Evolutionary conservation across 53 echinoderm and acorn worm genomes (phyloP).

Genomic region (Antedon mediterranea): DNA sequence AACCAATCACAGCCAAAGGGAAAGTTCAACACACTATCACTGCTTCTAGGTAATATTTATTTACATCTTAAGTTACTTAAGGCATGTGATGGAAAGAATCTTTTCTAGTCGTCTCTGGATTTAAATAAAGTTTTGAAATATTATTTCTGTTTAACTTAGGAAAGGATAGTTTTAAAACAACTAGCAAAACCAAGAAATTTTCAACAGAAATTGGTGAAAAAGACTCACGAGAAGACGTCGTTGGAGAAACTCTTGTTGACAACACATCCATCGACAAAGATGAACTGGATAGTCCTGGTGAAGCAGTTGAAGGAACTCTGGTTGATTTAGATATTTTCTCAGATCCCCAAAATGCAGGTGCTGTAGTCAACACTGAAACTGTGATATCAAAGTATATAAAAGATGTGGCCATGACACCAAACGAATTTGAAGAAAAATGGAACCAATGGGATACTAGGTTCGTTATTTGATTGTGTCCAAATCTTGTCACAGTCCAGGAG

Average conservation of each 20-base stretch:
- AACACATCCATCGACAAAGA: background rate
- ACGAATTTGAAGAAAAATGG: constrained; percentile 73
- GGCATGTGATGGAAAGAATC: no score
- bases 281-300: background rate
- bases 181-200: no score
- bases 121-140: no score
- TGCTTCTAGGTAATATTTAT: background rate
- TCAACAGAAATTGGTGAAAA: no score
- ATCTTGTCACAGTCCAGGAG: background rate
- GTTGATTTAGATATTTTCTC: background rate
- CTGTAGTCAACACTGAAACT: background rate
- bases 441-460: constrained; percentile 32
- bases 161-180: no score
- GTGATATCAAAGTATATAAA: background rate
- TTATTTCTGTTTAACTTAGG: no score
- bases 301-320: background rate
- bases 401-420: constrained; percentile 16
- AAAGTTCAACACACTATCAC: background rate
- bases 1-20: background rate
- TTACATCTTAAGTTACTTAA: no score
- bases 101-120: no score
- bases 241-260: background rate
- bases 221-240: background rate
- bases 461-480: background rate
- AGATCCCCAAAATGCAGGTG: background rate